Base-by-base conservation (phyloP, 2,797 vertebrate genomes). In the Dendrocincla tyrannina region DNA sequence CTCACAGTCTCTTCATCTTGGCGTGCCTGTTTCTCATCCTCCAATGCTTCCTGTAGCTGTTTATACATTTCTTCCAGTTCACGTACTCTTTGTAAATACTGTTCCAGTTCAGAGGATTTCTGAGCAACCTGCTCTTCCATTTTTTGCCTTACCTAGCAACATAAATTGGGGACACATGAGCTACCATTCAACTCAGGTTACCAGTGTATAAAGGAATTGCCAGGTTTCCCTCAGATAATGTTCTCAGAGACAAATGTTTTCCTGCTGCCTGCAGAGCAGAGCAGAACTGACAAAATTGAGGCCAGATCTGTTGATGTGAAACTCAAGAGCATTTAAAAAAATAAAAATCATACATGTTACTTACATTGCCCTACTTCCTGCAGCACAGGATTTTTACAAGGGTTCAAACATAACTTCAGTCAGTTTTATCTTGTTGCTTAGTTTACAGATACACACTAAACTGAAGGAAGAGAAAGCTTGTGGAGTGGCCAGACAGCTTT, bases 121-220 rank as follows among this genome's bases (percentile, higher is more conserved):
- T 99, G 99, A 27, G 99, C 99, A 89, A 99, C 98, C 97, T 99
- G 98, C 93, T 99, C 98, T 96, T 99, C 99, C 99, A 99, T 99
- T 97, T 99, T 97, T 96, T 98, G 98, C 53, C 99, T 98, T 66
- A 99, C 98, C 99, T 99, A 95, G 60, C 15, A 93, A 76, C 32
- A 89, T 5, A 89, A 96, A 93, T 89, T 44, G 30, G 88, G 50
- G 41, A 79, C 19, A 84, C 4, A 7, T 92, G 12, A 95, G 22
- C 41, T 69, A 52, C 63, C 14, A 52, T 42, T 91, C 70, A 55
- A 25, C 46, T 47, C 17, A 23, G 18, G 17, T 62, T 89, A 85
- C n/a, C 30, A 66, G 4, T n/a, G 64, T 86, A n/a, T 63, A 58
- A 87, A 91, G n/a, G 25, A 88, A 85, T 46, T 49, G 12, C 49